Percentiles rank a stretch among this genome's conserved stretches.
Conservation (phyloP, 2,888 invertebrate species). For the Cosmia pyralina region DNA sequence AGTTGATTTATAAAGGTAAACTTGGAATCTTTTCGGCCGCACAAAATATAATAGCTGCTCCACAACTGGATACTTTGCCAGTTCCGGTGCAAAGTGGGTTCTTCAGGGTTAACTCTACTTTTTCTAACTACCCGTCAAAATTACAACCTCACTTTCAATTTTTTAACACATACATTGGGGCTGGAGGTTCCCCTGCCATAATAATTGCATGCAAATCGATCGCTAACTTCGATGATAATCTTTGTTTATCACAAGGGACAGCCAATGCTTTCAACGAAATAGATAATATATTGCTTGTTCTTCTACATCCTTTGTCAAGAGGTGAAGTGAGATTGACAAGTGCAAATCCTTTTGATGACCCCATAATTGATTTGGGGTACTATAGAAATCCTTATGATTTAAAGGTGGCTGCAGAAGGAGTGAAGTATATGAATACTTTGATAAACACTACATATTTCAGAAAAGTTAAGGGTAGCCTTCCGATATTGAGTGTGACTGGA, state of each 20-base stretch:
- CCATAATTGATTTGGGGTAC: slow-evolving; percentile 79
- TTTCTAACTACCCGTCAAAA: slow-evolving; percentile 40
- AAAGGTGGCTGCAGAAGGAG: slow-evolving; percentile 69
- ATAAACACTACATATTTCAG: slow-evolving; percentile 77
- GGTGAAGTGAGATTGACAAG: slow-evolving; percentile 79
- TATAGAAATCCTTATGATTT: slow-evolving; percentile 77
- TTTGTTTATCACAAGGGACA: slow-evolving; percentile 73
- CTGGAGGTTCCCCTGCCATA: slow-evolving; percentile 72
- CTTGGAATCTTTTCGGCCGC: slow-evolving; percentile 75
- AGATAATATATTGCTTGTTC: slow-evolving; percentile 69
- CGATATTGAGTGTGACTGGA: slow-evolving; percentile 81
- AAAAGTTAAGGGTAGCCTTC: slow-evolving; percentile 71
- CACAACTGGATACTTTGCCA: slow-evolving; percentile 72
- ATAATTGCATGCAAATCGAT: slow-evolving; percentile 69
- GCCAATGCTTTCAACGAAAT: slow-evolving; percentile 76
- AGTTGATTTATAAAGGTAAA: slow-evolving; percentile 75
- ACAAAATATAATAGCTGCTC: slow-evolving; percentile 70
- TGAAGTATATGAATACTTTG: slow-evolving; percentile 75
- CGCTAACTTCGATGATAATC: slow-evolving; percentile 68
- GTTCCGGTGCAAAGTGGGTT: slow-evolving; percentile 77
- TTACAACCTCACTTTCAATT: slow-evolving; percentile 80
- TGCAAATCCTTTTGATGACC: slow-evolving; percentile 77
- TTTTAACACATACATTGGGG: slow-evolving; percentile 79
- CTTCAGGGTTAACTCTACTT: slow-evolving; percentile 70
- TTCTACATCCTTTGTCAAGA: slow-evolving; percentile 81